Evolutionary conservation across 2,888 invertebrate species (phyloP), one percentile per base, ranked within the genome.

Genomic region (Ichneumoninae sp.): DNA sequence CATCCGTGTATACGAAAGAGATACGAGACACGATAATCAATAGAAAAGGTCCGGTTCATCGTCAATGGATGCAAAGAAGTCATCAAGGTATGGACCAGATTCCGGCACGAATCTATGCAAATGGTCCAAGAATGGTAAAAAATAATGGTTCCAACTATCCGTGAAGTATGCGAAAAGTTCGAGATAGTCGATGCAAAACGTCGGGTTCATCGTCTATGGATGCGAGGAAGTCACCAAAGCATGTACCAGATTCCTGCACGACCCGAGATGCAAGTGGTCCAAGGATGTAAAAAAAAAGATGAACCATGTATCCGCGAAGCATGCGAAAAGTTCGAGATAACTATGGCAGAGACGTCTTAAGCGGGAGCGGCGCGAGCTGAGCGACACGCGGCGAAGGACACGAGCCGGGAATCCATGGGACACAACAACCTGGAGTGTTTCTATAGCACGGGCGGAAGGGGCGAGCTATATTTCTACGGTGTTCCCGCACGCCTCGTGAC

Each of bases 381-480:
- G 44, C 3, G 16, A 4, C 44, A 47, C 13, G 57, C 57, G 22
- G 10, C 19, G 3, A 52, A 76, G 52, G 30, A 62, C 54, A 57
- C 57, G 22, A 36, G 40, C 33, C 47, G 69, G 72, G 65, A 52
- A 47, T 82, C 62, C 19, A 44, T 40, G 50, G 72, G 72, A 80
- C 86, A 87, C 89, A 87, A 89, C 87, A 88, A 91, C 90, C 89
- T 88, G 89, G 87, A 75, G 88, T 87, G 88, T 86, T 76, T 52
- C 50, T 71, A 52, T 54, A 57, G 19, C 36, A 30, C 52, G 26
- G 65, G 86, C 76, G 89, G 89, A 91, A 89, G 88, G 88, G 88
- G 86, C 71, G 62, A 86, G 89, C 89, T 90, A 91, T 92, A 92
- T 93, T 92, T 93, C 91, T 91, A 91, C 90, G 91, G 89, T 86